A percentile compares a stretch with the other conserved stretches of the same genome.
These are phyloP conservation scores for Pachycephala philippinensis DNA, from an alignment of 2,113 vertebrate species.

Conservation along the genomic window DNA sequence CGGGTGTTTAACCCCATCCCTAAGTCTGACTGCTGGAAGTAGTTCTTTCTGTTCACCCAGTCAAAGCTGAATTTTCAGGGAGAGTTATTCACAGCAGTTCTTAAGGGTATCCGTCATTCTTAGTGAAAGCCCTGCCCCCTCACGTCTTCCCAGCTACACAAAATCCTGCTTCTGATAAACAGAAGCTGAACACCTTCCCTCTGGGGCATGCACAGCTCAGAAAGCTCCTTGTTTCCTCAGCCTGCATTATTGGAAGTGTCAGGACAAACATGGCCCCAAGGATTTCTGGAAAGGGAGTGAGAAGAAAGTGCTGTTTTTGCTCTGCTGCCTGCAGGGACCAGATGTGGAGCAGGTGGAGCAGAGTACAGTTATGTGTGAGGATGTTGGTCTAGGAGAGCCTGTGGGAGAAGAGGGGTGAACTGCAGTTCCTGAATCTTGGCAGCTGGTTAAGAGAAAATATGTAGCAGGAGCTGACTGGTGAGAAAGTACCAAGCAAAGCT, in stretches of 20 bases:
- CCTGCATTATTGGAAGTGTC: conserved; percentile 29
- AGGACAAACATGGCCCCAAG: not conserved
- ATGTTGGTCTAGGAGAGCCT: not conserved
- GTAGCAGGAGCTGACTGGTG: not conserved
- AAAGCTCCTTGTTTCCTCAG: conserved; percentile 21
- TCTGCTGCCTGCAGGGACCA: not conserved
- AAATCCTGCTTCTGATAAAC: not conserved
- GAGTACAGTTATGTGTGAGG: not conserved
- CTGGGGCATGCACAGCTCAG: not conserved
- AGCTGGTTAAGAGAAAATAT: not conserved
- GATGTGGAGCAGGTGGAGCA: conserved; percentile 12
- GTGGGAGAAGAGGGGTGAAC: not conserved
- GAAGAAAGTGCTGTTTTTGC: conserved; percentile 28
- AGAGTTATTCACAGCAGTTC: not conserved
- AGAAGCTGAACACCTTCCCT: not conserved
- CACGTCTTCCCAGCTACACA: not conserved
- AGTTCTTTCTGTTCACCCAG: not conserved
- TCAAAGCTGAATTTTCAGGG: not conserved
- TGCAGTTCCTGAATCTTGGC: not conserved
- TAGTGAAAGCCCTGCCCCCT: not conserved
- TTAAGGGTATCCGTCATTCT: not conserved
- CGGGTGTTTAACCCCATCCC: rapidly evolving
- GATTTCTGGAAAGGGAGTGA: conserved; percentile 22
- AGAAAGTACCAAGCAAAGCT: not conserved
- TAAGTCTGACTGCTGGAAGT: not conserved